A percentile compares a stretch with the other conserved stretches of the same genome.
These are phyloP conservation scores for Morus bassanus DNA, from an alignment of 2,797 vertebrate genomes.

Conservation along the genomic window DNA sequence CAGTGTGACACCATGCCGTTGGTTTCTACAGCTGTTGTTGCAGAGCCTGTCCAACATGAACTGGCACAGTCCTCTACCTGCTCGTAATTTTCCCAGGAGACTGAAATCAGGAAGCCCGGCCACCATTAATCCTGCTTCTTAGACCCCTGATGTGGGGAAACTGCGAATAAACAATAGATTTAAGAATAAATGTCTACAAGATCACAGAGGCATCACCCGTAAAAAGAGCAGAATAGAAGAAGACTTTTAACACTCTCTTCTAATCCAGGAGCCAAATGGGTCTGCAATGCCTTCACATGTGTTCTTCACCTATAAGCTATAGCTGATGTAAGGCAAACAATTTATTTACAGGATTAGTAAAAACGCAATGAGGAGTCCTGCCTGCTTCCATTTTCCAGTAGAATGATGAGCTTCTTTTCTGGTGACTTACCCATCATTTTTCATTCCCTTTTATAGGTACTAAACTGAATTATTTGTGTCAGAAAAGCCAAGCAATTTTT, in stretches of 20 bases:
- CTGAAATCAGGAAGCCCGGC: not conserved
- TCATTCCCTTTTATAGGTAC: not conserved
- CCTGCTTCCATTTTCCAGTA: not conserved
- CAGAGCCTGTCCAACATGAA: not conserved
- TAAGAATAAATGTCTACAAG: not conserved
- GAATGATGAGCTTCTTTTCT: not conserved
- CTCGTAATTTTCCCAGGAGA: not conserved
- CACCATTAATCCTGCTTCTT: not conserved
- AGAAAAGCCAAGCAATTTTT: not conserved
- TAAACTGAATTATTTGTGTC: not conserved
- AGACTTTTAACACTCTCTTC: not conserved
- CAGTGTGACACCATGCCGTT: accelerated
- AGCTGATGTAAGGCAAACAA: not conserved
- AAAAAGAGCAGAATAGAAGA: not conserved
- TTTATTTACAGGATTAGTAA: not conserved
- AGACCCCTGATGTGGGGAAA: not conserved
- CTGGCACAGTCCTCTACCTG: not conserved
- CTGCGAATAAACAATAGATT: not conserved
- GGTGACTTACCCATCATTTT: not conserved
- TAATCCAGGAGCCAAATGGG: not conserved
- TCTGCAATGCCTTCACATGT: not conserved
- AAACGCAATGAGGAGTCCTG: not conserved
- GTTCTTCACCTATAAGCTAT: not conserved
- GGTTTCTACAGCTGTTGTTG: not conserved
- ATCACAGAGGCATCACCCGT: not conserved